These are phyloP conservation scores for Sylvia borin DNA, from an alignment of 2,797 vertebrate species.

Conservation along the genomic window DNA sequence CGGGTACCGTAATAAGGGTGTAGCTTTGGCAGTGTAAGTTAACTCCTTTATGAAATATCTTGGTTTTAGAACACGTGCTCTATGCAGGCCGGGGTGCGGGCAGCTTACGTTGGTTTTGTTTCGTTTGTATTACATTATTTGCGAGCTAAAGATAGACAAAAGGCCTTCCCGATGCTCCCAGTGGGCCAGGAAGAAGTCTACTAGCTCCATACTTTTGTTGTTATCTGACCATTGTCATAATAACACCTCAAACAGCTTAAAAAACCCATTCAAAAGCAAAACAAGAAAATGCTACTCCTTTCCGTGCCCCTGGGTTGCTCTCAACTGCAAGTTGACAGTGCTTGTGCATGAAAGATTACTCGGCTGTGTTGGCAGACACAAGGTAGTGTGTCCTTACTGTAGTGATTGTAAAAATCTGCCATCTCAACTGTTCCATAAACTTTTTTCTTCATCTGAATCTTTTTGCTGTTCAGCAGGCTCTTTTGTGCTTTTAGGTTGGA, in stretches of 20 bases:
- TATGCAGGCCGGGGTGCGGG: neutral
- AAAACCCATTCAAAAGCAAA: neutral
- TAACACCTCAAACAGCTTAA: neutral
- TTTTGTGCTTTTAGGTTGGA: neutral
- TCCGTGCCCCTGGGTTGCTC: neutral
- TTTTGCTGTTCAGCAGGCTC: neutral
- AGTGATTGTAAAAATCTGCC: neutral
- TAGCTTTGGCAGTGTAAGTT: accelerated
- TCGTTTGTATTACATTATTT: neutral
- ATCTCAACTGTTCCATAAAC: neutral
- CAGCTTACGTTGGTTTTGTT: neutral
- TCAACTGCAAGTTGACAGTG: neutral
- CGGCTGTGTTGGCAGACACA: accelerated
- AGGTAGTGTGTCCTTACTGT: accelerated
- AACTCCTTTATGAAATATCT: neutral
- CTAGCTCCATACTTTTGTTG: neutral
- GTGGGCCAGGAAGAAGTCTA: accelerated
- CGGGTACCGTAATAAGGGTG: accelerated
- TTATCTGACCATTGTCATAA: neutral
- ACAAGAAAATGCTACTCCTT: neutral
- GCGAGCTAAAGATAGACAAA: neutral
- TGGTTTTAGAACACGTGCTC: accelerated
- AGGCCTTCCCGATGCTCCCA: neutral
- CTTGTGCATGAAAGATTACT: neutral
- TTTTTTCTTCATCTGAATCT: neutral